phyloP scores from a whole-genome alignment of 2,888 invertebrate genomes.

The Drosophila birchii region DNA sequence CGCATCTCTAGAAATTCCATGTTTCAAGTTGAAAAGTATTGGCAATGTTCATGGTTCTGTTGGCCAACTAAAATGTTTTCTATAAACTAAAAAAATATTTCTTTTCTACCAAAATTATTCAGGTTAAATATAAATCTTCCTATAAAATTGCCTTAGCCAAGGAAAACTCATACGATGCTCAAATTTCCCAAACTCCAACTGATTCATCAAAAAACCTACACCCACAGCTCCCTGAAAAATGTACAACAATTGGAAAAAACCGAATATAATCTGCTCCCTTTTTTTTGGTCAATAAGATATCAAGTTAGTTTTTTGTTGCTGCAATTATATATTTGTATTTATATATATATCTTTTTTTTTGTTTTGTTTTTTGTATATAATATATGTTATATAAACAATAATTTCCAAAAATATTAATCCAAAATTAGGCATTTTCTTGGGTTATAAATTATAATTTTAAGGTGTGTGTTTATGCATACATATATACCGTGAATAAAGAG shows the following conservation, averaged over 20 bases:
- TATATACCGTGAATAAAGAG: slow-evolving; percentile 27
- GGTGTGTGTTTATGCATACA: slow-evolving; percentile 28
- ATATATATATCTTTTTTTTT: slow-evolving; percentile 22
- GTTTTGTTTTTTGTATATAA: slow-evolving; percentile 39
- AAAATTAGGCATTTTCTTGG: slow-evolving; percentile 42
- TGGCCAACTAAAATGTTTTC: no score
- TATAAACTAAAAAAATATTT: neutral
- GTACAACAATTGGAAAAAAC: slow-evolving; percentile 38
- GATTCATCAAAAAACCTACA: neutral
- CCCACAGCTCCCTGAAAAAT: slow-evolving; percentile 5
- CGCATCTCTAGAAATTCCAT: neutral
- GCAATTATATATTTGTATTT: slow-evolving; percentile 47
- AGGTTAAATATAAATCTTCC: neutral
- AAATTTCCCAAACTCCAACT: neutral
- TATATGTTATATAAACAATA: slow-evolving; percentile 49
- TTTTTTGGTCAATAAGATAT: slow-evolving; percentile 33
- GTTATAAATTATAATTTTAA: slow-evolving; percentile 26
- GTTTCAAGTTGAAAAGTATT: neutral
- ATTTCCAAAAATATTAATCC: slow-evolving; percentile 47
- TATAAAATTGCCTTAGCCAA: neutral
- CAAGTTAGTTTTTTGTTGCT: slow-evolving; percentile 35
- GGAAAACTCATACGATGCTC: neutral
- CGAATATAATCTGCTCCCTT: slow-evolving; percentile 30
- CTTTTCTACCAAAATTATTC: neutral
- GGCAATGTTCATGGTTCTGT: neutral